These are phyloP conservation scores for Danio aesculapii DNA, from an alignment of 2,797 vertebrate genomes.

Conservation along the genomic window DNA sequence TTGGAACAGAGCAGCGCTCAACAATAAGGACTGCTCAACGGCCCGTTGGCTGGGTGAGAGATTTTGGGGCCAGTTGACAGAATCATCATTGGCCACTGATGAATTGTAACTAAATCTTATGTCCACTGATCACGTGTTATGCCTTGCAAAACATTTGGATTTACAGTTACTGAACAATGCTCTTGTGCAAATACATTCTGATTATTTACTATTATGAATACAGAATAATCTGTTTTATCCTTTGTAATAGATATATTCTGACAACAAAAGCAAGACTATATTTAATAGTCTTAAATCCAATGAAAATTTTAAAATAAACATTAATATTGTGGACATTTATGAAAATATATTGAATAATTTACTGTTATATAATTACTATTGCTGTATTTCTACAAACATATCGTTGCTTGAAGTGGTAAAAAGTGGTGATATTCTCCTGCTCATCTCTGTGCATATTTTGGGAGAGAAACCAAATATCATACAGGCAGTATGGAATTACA, in stretches of 20 bases:
- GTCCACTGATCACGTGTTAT: not conserved
- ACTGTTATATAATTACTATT: too few species aligned
- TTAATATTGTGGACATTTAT: not conserved
- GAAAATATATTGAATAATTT: not conserved
- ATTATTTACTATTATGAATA: not conserved
- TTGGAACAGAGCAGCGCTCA: constrained; percentile 25
- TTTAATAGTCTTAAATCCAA: not conserved
- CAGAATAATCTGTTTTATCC: not conserved
- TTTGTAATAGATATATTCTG: not conserved
- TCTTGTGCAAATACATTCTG: not conserved
- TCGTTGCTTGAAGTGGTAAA: too few species aligned
- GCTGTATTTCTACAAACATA: too few species aligned
- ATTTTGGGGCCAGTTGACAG: not conserved
- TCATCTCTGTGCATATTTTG: too few species aligned
- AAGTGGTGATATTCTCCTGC: too few species aligned
- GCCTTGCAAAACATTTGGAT: not conserved
- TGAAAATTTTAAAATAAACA: too few species aligned
- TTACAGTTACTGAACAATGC: not conserved
- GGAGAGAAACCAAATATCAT: too few species aligned
- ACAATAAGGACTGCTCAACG: constrained; percentile 19
- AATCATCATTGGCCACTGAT: not conserved
- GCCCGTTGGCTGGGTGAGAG: not conserved
- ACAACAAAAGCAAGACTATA: not conserved
- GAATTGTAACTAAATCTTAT: not conserved
- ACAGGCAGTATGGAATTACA: too few species aligned